Conservation (phyloP, 2,797 vertebrate species). For the Sebastes taczanowskii region DNA sequence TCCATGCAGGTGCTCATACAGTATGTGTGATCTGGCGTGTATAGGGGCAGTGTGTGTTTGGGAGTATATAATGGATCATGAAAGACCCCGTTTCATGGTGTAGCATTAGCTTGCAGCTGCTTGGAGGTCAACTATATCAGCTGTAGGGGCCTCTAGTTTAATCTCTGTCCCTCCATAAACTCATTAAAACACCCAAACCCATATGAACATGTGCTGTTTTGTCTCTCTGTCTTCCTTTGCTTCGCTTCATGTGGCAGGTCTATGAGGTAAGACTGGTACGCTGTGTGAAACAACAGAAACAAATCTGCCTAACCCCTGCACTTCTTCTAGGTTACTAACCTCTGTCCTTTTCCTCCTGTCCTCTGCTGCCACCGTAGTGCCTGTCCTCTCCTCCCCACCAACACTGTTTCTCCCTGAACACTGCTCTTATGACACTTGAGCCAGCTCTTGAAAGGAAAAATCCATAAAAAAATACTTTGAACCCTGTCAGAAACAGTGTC, state of each 20-base stretch:
- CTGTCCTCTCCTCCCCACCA: slow-evolving; percentile 21
- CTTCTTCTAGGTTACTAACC: slow-evolving; percentile 84
- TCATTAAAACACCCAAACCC: slow-evolving; percentile 48
- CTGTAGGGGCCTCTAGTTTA: slow-evolving; percentile 10
- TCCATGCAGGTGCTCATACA: slow-evolving; percentile 48
- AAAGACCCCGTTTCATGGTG: slow-evolving; percentile 24
- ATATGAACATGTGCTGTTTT: slow-evolving; percentile 80
- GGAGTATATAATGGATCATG: slow-evolving; percentile 27
- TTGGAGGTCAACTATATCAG: slow-evolving; percentile 2
- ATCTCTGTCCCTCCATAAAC: slow-evolving; percentile 27
- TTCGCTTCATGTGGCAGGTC: slow-evolving; percentile 92
- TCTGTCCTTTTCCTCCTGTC: slow-evolving; percentile 43
- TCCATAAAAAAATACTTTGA: slow-evolving; percentile 21
- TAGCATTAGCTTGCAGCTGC: slow-evolving; percentile 39
- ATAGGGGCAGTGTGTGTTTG: slow-evolving; percentile 48
- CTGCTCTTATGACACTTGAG: slow-evolving; percentile 37
- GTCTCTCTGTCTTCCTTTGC: slow-evolving; percentile 81
- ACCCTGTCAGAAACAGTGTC: not conserved
- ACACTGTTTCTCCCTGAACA: slow-evolving; percentile 21
- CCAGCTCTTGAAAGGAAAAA: slow-evolving; percentile 22
- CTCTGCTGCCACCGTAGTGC: slow-evolving; percentile 24
- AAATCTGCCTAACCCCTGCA: slow-evolving; percentile 61
- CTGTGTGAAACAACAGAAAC: slow-evolving; percentile 54
- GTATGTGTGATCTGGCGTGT: slow-evolving; percentile 7
- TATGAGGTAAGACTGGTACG: slow-evolving; percentile 94